phyloP scores from a whole-genome alignment of 2,113 vertebrate genomes.

The Sula dactylatra region DNA sequence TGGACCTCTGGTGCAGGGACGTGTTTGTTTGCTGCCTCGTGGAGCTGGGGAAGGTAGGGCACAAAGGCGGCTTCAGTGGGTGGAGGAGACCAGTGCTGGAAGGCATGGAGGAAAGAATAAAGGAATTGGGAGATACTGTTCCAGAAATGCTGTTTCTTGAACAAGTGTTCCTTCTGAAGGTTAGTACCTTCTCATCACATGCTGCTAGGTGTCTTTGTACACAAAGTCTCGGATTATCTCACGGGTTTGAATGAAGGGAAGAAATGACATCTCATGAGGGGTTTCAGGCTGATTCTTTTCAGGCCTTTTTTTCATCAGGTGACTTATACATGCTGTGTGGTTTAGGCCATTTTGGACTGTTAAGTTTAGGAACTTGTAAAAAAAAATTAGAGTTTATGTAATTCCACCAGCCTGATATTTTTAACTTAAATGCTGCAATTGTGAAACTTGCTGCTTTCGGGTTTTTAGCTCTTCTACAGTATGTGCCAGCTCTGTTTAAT shows the following conservation, averaged over 20 bases:
- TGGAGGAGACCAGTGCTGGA: not conserved
- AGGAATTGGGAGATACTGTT: not conserved
- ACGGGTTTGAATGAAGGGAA: not conserved
- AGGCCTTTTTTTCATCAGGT: not conserved
- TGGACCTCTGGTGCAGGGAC: too few relatives aligned
- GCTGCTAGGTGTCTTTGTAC: not conserved
- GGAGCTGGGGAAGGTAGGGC: not conserved
- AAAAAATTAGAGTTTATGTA: not conserved
- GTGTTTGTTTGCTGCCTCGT: fast-evolving
- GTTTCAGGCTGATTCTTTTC: not conserved
- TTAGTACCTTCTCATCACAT: not conserved
- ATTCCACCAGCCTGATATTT: not conserved
- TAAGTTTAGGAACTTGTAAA: not conserved
- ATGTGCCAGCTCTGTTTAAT: not conserved
- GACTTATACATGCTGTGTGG: not conserved
- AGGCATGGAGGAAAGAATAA: not conserved
- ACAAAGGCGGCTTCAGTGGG: not conserved
- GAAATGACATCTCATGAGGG: not conserved
- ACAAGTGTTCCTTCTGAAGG: not conserved
- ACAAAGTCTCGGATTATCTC: not conserved
- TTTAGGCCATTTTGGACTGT: not conserved
- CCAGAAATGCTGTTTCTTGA: not conserved
- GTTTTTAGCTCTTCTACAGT: not conserved
- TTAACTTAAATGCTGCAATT: conserved; percentile 4
- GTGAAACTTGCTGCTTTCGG: not conserved